These are phyloP conservation scores for Larimichthys polyactis DNA, from an alignment of 2,113 vertebrate genomes.

Conservation along the genomic window DNA sequence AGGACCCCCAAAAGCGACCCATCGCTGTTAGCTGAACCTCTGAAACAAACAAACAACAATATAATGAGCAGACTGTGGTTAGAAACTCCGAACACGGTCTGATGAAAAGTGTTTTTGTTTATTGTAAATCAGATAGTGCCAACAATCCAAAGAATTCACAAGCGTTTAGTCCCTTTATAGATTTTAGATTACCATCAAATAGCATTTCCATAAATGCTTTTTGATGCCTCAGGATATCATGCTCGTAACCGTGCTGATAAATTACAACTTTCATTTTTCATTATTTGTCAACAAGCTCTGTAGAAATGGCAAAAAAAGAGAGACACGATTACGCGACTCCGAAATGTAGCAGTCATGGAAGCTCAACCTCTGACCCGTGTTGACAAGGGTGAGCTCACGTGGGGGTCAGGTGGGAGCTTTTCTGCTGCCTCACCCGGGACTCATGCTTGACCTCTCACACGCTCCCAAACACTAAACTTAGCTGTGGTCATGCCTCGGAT, in stretches of 20 bases:
- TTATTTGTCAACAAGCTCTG: neutral
- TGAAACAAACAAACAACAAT: constrained; percentile 3
- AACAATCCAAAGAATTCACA: neutral
- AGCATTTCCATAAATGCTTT: neutral
- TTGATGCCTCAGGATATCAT: neutral
- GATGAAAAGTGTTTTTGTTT: neutral
- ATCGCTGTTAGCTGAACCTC: neutral
- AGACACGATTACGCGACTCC: neutral
- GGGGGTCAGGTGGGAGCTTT: constrained; percentile 60
- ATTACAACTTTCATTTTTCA: neutral
- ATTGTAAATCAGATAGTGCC: neutral
- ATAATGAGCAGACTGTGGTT: neutral
- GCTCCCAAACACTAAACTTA: constrained; percentile 76
- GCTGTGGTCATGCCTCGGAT: constrained; percentile 60
- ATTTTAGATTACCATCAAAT: neutral
- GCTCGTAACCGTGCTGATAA: neutral
- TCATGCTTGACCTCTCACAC: constrained; percentile 75
- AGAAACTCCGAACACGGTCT: neutral
- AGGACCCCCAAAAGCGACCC: neutral
- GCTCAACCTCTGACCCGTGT: constrained; percentile 36
- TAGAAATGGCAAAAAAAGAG: neutral
- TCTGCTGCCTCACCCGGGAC: constrained; percentile 46
- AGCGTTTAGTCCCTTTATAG: too few relatives aligned
- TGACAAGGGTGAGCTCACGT: constrained; percentile 37
- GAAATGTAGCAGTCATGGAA: constrained; percentile 7